These are phyloP conservation scores for Austrofundulus limnaeus DNA, from an alignment of 2,113 vertebrate genomes.

Conservation along the genomic window DNA sequence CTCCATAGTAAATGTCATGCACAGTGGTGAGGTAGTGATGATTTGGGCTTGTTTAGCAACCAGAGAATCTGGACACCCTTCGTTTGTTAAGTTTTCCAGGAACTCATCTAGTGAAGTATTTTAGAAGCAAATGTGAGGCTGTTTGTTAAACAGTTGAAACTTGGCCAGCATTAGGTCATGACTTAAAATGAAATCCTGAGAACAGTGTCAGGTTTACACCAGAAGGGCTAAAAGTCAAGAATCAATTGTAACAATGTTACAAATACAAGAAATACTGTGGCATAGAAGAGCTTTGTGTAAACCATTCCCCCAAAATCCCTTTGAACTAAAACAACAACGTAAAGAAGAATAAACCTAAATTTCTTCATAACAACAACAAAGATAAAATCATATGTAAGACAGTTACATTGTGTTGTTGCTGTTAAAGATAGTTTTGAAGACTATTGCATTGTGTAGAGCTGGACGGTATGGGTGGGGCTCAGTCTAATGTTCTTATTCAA, in stretches of 20 bases:
- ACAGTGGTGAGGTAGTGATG: no score
- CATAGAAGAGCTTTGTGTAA: not conserved
- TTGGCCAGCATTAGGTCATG: not conserved
- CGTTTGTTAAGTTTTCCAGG: not conserved
- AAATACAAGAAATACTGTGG: not conserved
- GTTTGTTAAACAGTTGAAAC: not conserved
- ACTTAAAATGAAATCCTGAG: not conserved
- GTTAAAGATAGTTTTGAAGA: no score
- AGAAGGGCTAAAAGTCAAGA: not conserved
- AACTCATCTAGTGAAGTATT: not conserved
- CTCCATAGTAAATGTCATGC: no score
- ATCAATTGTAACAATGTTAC: not conserved
- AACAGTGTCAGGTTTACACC: not conserved
- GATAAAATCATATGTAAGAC: no score
- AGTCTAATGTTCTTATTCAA: no score
- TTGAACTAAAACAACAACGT: not conserved
- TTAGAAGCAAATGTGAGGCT: no score
- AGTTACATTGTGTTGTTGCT: no score
- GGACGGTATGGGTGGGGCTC: no score
- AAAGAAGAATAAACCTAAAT: no score
- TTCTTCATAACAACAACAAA: no score
- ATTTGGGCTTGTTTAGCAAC: not conserved
- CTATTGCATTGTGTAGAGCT: no score
- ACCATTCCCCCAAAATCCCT: not conserved
- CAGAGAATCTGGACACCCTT: not conserved